Evolutionary conservation across 1,140 invertebrate genomes (phyloP).

Genomic region (Brachionus rotundiformis): DNA sequence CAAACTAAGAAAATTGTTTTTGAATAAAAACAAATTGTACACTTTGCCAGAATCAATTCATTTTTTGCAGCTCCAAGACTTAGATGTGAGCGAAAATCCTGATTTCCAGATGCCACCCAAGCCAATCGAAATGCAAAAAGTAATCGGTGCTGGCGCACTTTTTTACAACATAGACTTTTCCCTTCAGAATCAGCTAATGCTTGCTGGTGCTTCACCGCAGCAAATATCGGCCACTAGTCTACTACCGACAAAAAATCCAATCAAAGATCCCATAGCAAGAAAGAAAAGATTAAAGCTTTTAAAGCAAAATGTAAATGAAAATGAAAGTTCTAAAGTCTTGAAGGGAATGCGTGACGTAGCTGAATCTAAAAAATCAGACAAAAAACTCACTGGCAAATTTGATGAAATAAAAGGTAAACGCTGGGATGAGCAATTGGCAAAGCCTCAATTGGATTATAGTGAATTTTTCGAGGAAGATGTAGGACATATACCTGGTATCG

Average conservation of each 20-base stretch:
- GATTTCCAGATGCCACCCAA: constrained; percentile 97
- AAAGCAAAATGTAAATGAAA: constrained; percentile 30
- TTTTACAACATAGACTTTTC: constrained; percentile 99
- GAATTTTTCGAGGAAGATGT: constrained; percentile 97
- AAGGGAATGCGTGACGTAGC: constrained; percentile 93
- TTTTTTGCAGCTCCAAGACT: constrained; percentile 77
- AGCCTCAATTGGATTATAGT: constrained; percentile 94
- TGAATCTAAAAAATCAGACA: constrained; percentile 74
- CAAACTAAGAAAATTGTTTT: constrained; percentile 87
- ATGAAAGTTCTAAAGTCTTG: constrained; percentile 42
- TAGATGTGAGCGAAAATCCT: constrained; percentile 89
- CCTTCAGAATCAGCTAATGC: constrained; percentile 81
- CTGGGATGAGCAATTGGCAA: constrained; percentile 79
- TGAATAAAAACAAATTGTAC: constrained; percentile 88
- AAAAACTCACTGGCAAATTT: constrained; percentile 50
- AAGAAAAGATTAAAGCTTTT: constrained; percentile 46
- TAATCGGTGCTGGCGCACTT: constrained; percentile 74
- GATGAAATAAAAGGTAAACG: constrained; percentile 28
- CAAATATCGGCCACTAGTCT: constrained; percentile 69
- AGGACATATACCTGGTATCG: constrained; percentile 74
- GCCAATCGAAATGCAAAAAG: constrained; percentile 68
- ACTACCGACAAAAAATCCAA: not conserved
- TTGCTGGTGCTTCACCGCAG: constrained; percentile 77
- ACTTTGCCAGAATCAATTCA: constrained; percentile 97
- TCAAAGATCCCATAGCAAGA: constrained; percentile 54